phyloP scores from a whole-genome alignment of 2,797 vertebrate species.

The Chaetodon trifasciatus region DNA sequence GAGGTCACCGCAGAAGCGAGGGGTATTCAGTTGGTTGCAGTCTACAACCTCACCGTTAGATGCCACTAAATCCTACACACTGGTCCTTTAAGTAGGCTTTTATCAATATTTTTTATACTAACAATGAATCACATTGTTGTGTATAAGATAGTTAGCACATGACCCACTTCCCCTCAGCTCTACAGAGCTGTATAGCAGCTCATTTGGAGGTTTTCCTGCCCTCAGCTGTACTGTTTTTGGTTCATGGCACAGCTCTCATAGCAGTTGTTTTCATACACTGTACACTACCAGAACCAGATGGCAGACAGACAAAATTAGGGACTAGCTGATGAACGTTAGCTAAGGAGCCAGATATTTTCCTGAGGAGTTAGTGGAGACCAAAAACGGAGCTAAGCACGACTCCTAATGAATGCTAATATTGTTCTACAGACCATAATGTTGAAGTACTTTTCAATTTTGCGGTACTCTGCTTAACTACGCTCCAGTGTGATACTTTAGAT shows the following conservation, averaged over 20 bases:
- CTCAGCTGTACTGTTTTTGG: background rate
- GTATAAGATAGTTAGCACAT: no score
- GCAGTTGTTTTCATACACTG: background rate
- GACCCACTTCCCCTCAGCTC: no score
- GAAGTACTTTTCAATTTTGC: no score
- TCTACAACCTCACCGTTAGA: no score
- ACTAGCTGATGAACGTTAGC: background rate
- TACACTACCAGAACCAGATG: background rate
- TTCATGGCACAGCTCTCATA: background rate
- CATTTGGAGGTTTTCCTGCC: background rate
- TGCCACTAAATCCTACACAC: no score
- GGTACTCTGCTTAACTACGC: no score
- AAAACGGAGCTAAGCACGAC: background rate
- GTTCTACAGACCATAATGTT: background rate
- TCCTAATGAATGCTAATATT: background rate
- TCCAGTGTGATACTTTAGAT: no score
- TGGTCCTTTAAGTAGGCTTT: background rate
- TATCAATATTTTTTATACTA: conserved; percentile 1
- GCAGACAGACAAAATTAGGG: background rate
- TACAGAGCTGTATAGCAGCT: background rate
- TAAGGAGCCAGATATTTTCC: background rate
- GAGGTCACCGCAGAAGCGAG: no score
- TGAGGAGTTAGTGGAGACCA: background rate
- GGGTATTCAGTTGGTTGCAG: no score
- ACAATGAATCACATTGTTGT: background rate